Conservation (phyloP, 1,140 invertebrate species). For the Notospermus geniculatus region DNA sequence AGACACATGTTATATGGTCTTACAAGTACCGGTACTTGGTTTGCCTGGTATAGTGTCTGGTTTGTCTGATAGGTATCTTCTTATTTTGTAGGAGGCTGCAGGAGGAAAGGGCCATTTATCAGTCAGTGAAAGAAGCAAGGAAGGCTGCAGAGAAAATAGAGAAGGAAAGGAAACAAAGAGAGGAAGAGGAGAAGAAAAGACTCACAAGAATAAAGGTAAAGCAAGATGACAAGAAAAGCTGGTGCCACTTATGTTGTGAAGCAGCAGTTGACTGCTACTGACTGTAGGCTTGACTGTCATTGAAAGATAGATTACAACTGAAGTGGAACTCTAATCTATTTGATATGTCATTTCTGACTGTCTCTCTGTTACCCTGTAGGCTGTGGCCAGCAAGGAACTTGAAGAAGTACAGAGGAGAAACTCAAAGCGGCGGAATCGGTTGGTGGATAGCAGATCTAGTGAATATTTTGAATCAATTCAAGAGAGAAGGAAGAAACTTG, state of each 20-base stretch:
- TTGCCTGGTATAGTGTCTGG: too few species aligned
- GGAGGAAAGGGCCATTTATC: conserved; percentile 44
- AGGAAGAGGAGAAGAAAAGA: conserved; percentile 29
- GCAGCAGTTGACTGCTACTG: too few species aligned
- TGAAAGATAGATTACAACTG: too few species aligned
- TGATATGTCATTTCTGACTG: background rate
- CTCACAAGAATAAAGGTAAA: conserved; percentile 41
- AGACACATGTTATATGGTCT: too few species aligned
- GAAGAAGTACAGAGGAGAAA: conserved; percentile 16
- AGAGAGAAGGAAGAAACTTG: conserved; percentile 42
- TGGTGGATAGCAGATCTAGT: conserved; percentile 18
- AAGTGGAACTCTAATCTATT: too few species aligned
- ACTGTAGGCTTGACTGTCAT: too few species aligned
- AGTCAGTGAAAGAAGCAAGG: conserved; percentile 41
- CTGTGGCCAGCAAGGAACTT: background rate
- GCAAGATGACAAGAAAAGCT: too few species aligned
- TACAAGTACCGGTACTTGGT: too few species aligned
- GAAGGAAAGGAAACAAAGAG: conserved; percentile 33
- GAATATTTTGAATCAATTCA: conserved; percentile 52
- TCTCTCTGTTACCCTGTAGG: too few species aligned
- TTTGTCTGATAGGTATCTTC: too few species aligned
- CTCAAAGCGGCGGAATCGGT: conserved; percentile 26
- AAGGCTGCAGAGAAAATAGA: conserved; percentile 33
- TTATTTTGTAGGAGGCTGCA: conserved; percentile 34
- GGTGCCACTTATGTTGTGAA: too few species aligned